These are phyloP conservation scores for Allophyes oxyacanthae DNA, from an alignment of 2,888 invertebrate species.

Conservation along the genomic window DNA sequence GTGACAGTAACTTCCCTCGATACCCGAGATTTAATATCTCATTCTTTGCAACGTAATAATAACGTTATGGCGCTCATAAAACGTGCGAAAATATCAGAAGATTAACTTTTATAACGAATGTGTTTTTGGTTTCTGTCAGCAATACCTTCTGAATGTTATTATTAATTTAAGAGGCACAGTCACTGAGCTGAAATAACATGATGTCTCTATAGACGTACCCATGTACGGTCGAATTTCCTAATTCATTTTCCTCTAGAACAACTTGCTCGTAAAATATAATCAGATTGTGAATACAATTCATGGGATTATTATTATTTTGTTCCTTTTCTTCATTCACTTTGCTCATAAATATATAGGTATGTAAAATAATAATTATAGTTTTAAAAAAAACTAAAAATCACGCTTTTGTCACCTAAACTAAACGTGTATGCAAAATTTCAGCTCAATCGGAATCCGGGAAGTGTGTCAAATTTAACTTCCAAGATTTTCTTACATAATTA, in stretches of 20 bases:
- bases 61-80: slow-evolving; percentile 54
- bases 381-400: slow-evolving; percentile 28
- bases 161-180: slow-evolving; percentile 43
- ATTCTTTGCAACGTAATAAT: slow-evolving; percentile 47
- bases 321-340: slow-evolving; percentile 9
- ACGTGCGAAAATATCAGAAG: slow-evolving; percentile 49
- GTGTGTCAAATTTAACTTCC: too few species aligned
- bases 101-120: slow-evolving; percentile 47
- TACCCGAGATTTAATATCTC: slow-evolving; percentile 38
- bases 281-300: slow-evolving; percentile 15
- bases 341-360: slow-evolving; percentile 32
- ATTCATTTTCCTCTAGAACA: slow-evolving; percentile 27
- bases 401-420: too few species aligned
- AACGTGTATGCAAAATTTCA: too few species aligned
- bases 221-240: slow-evolving; percentile 21
- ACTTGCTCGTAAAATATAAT: slow-evolving; percentile 28
- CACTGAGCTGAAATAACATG: too few species aligned
- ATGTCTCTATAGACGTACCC: too few species aligned
- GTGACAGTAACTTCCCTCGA: slow-evolving; percentile 13
- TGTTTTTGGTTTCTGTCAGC: slow-evolving; percentile 47
- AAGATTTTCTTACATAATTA: too few species aligned
- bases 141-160: slow-evolving; percentile 44
- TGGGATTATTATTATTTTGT: slow-evolving; percentile 7
- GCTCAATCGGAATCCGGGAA: too few species aligned
- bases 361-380: too few species aligned